These are phyloP conservation scores for Lamprologus callipterus DNA, from an alignment of 2,113 vertebrate genomes.

Conservation along the genomic window DNA sequence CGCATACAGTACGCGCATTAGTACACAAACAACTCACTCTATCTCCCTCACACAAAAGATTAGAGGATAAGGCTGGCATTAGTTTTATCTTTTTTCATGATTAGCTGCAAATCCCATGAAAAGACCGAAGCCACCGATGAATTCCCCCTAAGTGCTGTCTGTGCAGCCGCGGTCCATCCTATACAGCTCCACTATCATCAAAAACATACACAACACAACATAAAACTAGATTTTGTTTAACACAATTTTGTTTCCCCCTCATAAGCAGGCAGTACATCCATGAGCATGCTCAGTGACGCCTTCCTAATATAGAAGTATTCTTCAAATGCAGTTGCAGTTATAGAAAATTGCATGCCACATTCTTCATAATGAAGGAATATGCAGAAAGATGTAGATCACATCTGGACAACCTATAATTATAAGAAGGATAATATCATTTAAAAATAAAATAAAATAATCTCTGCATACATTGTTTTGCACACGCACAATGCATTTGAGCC, in stretches of 20 bases:
- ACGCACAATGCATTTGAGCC: neutral
- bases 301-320: neutral
- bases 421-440: neutral
- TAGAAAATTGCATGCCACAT: neutral
- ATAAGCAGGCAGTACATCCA: neutral
- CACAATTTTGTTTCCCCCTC: neutral
- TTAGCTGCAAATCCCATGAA: constrained; percentile 13
- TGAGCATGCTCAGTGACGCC: neutral
- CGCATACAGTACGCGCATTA: neutral
- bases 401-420: neutral
- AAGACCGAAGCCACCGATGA: neutral
- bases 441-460: neutral
- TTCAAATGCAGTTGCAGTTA: neutral
- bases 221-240: neutral
- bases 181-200: neutral
- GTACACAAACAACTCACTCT: neutral
- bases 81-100: constrained; percentile 18
- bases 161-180: neutral
- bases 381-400: neutral
- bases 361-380: neutral
- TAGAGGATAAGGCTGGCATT: constrained; percentile 14
- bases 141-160: neutral
- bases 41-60: neutral
- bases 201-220: neutral
- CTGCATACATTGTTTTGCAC: neutral